Evolutionary conservation across 2,113 vertebrate genomes (phyloP).

Genomic region (Osmerus mordax): DNA sequence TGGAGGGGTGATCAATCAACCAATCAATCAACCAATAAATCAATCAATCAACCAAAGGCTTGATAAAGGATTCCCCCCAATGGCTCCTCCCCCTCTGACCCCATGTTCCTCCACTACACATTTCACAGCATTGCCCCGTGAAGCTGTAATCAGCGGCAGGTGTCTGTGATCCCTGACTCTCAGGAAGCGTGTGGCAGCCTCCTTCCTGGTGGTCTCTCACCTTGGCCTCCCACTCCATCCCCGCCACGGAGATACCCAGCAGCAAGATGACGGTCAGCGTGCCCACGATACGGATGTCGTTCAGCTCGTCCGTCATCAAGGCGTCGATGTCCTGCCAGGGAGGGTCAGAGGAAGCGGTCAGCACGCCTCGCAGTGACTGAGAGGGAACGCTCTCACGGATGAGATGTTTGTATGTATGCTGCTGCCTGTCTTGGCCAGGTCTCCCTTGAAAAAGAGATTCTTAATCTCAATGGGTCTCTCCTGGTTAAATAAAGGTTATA

Average conservation of each 20-base stretch:
- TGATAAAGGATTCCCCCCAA: too few relatives aligned
- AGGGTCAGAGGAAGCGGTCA: background rate
- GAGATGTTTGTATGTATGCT: background rate
- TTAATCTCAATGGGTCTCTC: too few relatives aligned
- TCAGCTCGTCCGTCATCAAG: slow-evolving; percentile 89
- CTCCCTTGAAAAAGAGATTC: too few relatives aligned
- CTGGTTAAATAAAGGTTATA: too few relatives aligned
- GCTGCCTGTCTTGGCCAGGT: too few relatives aligned
- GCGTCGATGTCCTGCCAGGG: slow-evolving; percentile 79
- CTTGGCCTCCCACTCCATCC: slow-evolving; percentile 99
- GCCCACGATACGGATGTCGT: slow-evolving; percentile 95
- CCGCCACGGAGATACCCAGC: slow-evolving; percentile 92
- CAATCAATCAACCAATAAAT: too few relatives aligned
- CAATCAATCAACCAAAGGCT: too few relatives aligned
- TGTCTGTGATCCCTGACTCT: too few relatives aligned
- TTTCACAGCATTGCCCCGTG: too few relatives aligned
- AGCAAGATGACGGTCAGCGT: slow-evolving; percentile 89
- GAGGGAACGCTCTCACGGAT: background rate
- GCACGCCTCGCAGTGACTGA: background rate
- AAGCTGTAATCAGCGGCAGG: too few relatives aligned
- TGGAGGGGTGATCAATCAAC: slow-evolving; percentile 26
- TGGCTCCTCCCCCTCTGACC: too few relatives aligned
- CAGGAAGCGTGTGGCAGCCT: background rate
- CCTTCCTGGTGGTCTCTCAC: slow-evolving; percentile 63
- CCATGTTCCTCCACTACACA: too few relatives aligned